Percentiles rank a stretch among this genome's conserved stretches.
Evolutionary conservation across 2,888 invertebrate genomes (phyloP).

Genomic region (Lasiommata megera): DNA sequence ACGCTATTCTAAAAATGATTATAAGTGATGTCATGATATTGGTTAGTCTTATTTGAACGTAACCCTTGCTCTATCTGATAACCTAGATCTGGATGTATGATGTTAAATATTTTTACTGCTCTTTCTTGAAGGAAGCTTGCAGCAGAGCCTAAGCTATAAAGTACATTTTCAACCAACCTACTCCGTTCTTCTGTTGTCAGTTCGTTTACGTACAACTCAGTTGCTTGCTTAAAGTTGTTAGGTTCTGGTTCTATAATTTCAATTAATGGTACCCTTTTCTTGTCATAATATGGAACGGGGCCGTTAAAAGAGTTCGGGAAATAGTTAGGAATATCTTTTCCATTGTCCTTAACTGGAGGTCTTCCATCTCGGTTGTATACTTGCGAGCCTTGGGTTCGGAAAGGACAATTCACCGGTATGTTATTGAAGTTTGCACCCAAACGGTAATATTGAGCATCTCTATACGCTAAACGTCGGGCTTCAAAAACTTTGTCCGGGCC

Average conservation of each 20-base stretch:
- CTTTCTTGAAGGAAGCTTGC: conserved; percentile 77
- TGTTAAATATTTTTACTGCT: conserved; percentile 89
- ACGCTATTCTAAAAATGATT: conserved; percentile 1
- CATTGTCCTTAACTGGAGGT: conserved; percentile 88
- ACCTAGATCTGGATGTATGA: conserved; percentile 90
- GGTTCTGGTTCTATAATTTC: conserved; percentile 86
- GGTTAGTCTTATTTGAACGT: conserved; percentile 42
- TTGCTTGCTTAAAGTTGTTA: conserved; percentile 93
- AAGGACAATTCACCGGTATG: conserved; percentile 96
- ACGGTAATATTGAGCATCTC: conserved; percentile 91
- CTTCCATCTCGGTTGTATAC: conserved; percentile 94
- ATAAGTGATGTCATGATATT: conserved; percentile 33
- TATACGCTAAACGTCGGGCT: conserved; percentile 91
- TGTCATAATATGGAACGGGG: conserved; percentile 84
- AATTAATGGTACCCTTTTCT: conserved; percentile 72
- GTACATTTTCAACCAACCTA: conserved; percentile 90
- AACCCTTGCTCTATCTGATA: conserved; percentile 51
- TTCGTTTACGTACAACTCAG: conserved; percentile 88
- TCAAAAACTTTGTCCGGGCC: conserved; percentile 95
- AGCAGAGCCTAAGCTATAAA: conserved; percentile 86
- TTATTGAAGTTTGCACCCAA: conserved; percentile 94
- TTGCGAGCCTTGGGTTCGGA: conserved; percentile 74
- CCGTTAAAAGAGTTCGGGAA: conserved; percentile 96
- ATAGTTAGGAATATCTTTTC: conserved; percentile 94
- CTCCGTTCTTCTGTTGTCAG: conserved; percentile 87